phyloP scores from a whole-genome alignment of 2,888 invertebrate species.

The Phlogophora meticulosa region DNA sequence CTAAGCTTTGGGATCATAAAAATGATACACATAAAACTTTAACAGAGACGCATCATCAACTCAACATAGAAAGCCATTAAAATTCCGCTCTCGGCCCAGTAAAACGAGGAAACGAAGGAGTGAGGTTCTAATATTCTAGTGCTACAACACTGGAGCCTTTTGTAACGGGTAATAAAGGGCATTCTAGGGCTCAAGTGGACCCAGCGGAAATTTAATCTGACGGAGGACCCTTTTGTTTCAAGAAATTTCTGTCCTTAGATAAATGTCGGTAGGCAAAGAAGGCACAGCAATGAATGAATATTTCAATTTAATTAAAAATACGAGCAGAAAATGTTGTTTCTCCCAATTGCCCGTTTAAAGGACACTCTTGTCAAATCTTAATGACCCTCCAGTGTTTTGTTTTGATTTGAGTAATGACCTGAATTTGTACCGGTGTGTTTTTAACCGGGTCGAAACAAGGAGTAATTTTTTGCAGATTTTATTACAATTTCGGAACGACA shows the following conservation, averaged over 20 bases:
- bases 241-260: constrained; percentile 86
- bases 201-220: constrained; percentile 89
- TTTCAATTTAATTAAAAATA: constrained; percentile 89
- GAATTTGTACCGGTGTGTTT: constrained; percentile 62
- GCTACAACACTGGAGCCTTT: constrained; percentile 79
- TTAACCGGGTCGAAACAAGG: neutral
- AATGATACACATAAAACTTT: neutral
- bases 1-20: neutral
- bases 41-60: constrained; percentile 4
- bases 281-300: constrained; percentile 80
- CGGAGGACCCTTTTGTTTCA: constrained; percentile 84
- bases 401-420: constrained; percentile 66
- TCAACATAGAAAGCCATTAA: constrained; percentile 57
- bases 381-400: constrained; percentile 61
- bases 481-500: neutral
- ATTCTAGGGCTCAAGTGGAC: constrained; percentile 87
- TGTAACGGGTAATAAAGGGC: constrained; percentile 88
- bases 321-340: constrained; percentile 76
- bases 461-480: neutral
- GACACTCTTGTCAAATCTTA: constrained; percentile 71
- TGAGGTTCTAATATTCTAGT: constrained; percentile 85
- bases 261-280: constrained; percentile 83
- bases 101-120: constrained; percentile 79
- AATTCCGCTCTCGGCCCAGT: constrained; percentile 61
- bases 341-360: constrained; percentile 70